These are phyloP conservation scores for Drosophila kurseongensis DNA, from an alignment of 1,140 invertebrate genomes.

Conservation along the genomic window DNA sequence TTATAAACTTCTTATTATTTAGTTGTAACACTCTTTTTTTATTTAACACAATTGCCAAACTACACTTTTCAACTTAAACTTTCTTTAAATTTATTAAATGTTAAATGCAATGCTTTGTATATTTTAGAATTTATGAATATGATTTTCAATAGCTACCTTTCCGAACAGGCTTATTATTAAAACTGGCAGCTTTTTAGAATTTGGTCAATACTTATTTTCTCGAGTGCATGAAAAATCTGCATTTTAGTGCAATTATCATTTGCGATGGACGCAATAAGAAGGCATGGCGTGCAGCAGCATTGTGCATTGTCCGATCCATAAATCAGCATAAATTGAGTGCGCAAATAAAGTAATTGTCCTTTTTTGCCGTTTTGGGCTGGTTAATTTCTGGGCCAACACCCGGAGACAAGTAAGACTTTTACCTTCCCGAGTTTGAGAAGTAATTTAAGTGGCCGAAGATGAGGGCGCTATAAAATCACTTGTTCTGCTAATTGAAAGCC, in stretches of 20 bases:
- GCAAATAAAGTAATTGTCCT: conserved; percentile 78
- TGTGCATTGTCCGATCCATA: conserved; percentile 46
- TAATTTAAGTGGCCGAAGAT: conserved; percentile 13
- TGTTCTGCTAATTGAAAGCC: conserved; percentile 73
- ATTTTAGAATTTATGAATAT: too few relatives aligned
- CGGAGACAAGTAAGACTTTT: conserved; percentile 42
- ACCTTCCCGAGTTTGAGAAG: conserved; percentile 36
- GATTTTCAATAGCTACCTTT: too few relatives aligned
- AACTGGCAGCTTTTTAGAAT: too few relatives aligned
- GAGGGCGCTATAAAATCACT: conserved; percentile 79
- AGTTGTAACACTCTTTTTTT: too few relatives aligned
- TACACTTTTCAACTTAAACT: too few relatives aligned
- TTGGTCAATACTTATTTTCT: neutral
- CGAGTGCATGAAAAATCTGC: conserved; percentile 42
- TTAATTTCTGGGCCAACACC: conserved; percentile 77
- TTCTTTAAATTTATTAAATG: too few relatives aligned
- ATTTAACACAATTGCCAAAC: too few relatives aligned
- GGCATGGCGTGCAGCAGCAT: conserved; percentile 26
- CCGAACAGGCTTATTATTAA: too few relatives aligned
- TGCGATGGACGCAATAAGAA: conserved; percentile 33
- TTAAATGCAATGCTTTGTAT: too few relatives aligned
- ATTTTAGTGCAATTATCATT: conserved; percentile 79
- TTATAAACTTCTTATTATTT: too few relatives aligned
- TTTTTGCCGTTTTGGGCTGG: conserved; percentile 48
- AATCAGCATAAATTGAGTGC: conserved; percentile 75